Percentiles rank a stretch among this genome's conserved stretches.
These are phyloP conservation scores for Drosophila seguyi DNA, from an alignment of 1,140 invertebrate species.

Conservation along the genomic window DNA sequence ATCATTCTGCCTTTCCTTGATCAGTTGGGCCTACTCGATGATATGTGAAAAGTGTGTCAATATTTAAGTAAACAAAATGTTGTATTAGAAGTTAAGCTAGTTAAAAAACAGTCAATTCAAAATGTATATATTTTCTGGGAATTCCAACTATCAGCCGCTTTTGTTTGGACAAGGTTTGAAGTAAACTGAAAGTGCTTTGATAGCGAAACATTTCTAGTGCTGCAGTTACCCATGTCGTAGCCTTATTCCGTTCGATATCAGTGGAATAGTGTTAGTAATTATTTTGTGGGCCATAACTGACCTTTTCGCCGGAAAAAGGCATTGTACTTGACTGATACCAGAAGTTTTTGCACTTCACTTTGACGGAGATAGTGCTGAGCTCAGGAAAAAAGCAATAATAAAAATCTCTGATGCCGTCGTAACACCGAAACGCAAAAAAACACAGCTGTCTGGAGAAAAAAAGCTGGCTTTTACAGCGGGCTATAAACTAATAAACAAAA, in stretches of 20 bases:
- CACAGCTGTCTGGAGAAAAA: neutral
- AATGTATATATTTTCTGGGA: neutral
- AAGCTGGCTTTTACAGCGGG: neutral
- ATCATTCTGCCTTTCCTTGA: conserved; percentile 57
- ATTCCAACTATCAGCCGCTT: neutral
- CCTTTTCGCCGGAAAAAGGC: neutral
- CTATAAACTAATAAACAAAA: neutral
- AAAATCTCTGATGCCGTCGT: neutral
- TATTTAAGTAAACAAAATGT: conserved; percentile 13
- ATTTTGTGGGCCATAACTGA: conserved; percentile 27
- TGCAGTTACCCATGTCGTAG: neutral
- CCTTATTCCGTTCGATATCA: neutral
- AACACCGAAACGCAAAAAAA: neutral
- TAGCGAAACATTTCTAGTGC: neutral
- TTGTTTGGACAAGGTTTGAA: neutral
- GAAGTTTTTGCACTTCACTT: neutral
- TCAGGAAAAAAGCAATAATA: neutral
- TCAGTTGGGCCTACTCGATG: conserved; percentile 68
- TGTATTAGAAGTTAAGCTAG: neutral
- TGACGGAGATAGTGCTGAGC: neutral
- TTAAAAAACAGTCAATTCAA: neutral
- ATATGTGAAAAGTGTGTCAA: conserved; percentile 34
- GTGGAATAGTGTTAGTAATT: neutral
- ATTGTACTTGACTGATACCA: conserved; percentile 22
- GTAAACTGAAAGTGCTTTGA: conserved; percentile 7